These are phyloP conservation scores for Todiramphus chloris DNA, from an alignment of 2,113 vertebrate genomes.

Conservation along the genomic window DNA sequence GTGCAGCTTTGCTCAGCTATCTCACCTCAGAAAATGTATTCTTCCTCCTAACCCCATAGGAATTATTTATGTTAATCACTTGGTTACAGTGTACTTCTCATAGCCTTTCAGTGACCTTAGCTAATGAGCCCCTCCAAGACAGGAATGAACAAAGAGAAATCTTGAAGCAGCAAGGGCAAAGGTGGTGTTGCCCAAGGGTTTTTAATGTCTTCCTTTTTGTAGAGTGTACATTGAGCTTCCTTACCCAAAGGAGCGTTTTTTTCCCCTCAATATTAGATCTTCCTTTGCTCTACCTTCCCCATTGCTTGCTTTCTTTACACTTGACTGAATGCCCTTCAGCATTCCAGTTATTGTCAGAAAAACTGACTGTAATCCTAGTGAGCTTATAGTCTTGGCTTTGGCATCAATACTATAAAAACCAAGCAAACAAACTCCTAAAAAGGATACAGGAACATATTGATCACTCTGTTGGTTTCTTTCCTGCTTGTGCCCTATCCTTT, in stretches of 20 bases:
- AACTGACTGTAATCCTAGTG: neutral
- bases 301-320: neutral
- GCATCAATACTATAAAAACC: neutral
- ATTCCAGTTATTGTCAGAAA: neutral
- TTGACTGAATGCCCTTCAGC: neutral
- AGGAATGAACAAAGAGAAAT: constrained; percentile 3
- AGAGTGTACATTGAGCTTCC: neutral
- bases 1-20: neutral
- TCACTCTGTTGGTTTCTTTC: neutral
- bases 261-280: neutral
- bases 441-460: neutral
- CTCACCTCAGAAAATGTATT: neutral
- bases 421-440: neutral
- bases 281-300: neutral
- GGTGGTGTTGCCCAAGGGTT: neutral
- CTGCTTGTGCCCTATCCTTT: neutral
- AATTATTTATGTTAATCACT: neutral
- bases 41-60: neutral
- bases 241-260: neutral
- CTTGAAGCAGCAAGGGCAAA: neutral
- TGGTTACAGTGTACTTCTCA: neutral
- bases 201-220: neutral
- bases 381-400: neutral
- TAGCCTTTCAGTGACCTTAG: neutral
- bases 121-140: neutral